Percentiles rank a stretch among this genome's conserved stretches.
Evolutionary conservation across 2,888 invertebrate genomes (phyloP).

Genomic region (Troides oblongomaculatus): DNA sequence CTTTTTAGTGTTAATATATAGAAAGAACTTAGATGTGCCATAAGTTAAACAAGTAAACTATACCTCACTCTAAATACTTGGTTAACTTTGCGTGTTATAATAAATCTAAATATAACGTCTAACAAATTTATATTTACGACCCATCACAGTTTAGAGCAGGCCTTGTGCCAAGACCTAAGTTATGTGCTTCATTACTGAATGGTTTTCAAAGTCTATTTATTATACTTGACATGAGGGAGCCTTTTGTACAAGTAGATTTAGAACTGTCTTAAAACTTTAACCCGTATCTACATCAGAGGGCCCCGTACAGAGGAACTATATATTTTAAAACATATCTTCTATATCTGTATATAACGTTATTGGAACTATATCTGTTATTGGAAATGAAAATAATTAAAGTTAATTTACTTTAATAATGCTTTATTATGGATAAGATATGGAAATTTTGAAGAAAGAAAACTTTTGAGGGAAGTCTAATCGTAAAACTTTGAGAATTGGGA

Average conservation of each 20-base stretch:
- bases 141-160: slow-evolving; percentile 5
- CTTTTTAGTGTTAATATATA: too few species aligned
- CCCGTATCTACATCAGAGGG: neutral
- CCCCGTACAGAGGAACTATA: neutral
- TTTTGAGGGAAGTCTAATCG: neutral
- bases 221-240: slow-evolving; percentile 6
- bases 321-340: neutral
- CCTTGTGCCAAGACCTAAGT: slow-evolving; percentile 14
- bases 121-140: slow-evolving; percentile 20
- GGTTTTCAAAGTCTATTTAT: slow-evolving; percentile 19
- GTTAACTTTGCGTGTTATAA: too few species aligned
- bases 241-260: neutral
- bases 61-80: too few species aligned
- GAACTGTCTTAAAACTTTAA: slow-evolving; percentile 6
- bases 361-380: too few species aligned
- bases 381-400: too few species aligned
- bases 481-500: neutral
- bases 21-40: too few species aligned
- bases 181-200: slow-evolving; percentile 27
- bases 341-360: neutral
- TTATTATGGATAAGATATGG: neutral
- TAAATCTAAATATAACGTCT: slow-evolving; percentile 1
- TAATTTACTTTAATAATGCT: too few species aligned
- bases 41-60: too few species aligned
- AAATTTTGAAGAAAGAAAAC: neutral